Evolutionary conservation across 2,888 invertebrate genomes (phyloP), one percentile per base, ranked within the genome.

Genomic region (Parthenolecanium corni): DNA sequence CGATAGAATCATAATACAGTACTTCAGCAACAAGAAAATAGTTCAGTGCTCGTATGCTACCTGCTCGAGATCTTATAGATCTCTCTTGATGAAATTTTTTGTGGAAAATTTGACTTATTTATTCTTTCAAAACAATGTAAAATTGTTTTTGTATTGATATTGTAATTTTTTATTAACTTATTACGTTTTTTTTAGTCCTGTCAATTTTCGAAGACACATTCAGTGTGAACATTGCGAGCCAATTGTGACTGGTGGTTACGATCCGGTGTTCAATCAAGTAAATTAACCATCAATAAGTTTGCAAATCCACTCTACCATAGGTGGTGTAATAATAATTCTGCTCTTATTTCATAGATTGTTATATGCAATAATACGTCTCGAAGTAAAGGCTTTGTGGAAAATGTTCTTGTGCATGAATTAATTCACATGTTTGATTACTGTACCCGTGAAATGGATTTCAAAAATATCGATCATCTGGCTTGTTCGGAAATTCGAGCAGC

Each of bases 361-460:
- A 80, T 96, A 1, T 96, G 95, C 70, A 89, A 94, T 72, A 95
- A 95, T 74, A 84, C 83, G 63, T 84, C 85, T 0, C 79, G 74
- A 20, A 78, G 76, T 24, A 78, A 83, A 71, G 82, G 82, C 12
- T 78, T 84, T 73, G 82, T 90, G 0, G 86, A 87, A 72, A 86
- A 85, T 21, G 86, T 92, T 1, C 72, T 96, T 46, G 82, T 86
- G 0, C 96, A 96, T 70, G 96, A 96, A 75, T 82, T 96, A 81
- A 85, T 95, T 52, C 96, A 96, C 73, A 94, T 95, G 89, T 95
- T 92, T 71, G 96, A 96, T 74, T 88, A 83, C 72, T 96, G 96
- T 72, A 81, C 84, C 47, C 88, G 92, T 67, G 82, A 95, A 52
- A 72, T 94, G 63, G 87, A 96, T 74, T 90, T 93, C 70, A 85